Conservation (phyloP, 2,888 invertebrate genomes). For the Cosmorhoe ocellata region DNA sequence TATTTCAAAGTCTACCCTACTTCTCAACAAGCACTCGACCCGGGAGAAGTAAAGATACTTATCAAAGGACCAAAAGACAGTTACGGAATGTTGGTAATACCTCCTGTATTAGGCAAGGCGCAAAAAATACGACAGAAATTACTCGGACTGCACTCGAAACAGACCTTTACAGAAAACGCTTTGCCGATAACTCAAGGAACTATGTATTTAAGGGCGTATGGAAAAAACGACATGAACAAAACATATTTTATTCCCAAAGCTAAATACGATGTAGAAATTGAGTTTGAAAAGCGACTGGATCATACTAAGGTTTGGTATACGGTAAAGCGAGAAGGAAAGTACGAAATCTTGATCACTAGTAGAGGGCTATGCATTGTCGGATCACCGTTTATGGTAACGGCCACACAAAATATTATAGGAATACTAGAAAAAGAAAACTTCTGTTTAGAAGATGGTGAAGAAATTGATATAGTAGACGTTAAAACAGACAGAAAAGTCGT, state of each 20-base stretch:
- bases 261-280: constrained; percentile 78
- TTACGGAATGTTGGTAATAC: constrained; percentile 69
- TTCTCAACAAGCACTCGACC: constrained; percentile 72
- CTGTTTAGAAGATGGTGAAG: constrained; percentile 72
- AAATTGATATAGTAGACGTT: constrained; percentile 72
- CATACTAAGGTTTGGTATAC: constrained; percentile 78
- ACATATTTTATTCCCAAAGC: constrained; percentile 74
- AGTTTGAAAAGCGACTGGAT: constrained; percentile 68
- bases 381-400: constrained; percentile 82
- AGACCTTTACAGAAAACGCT: constrained; percentile 62
- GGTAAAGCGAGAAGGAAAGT: constrained; percentile 77
- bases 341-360: constrained; percentile 81
- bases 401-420: constrained; percentile 62
- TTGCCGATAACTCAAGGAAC: constrained; percentile 73
- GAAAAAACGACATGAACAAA: constrained; percentile 74
- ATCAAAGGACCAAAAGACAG: constrained; percentile 76
- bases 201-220: constrained; percentile 68
- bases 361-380: constrained; percentile 81
- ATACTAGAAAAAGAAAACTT: constrained; percentile 65
- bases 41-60: constrained; percentile 72
- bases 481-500: constrained; percentile 75
- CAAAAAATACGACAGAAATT: constrained; percentile 73
- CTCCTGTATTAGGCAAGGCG: constrained; percentile 73
- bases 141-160: constrained; percentile 63
- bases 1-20: constrained; percentile 83